Evolutionary conservation across 2,888 invertebrate genomes (phyloP), one percentile per base, ranked within the genome.

Genomic region (Drosophila picticornis): DNA sequence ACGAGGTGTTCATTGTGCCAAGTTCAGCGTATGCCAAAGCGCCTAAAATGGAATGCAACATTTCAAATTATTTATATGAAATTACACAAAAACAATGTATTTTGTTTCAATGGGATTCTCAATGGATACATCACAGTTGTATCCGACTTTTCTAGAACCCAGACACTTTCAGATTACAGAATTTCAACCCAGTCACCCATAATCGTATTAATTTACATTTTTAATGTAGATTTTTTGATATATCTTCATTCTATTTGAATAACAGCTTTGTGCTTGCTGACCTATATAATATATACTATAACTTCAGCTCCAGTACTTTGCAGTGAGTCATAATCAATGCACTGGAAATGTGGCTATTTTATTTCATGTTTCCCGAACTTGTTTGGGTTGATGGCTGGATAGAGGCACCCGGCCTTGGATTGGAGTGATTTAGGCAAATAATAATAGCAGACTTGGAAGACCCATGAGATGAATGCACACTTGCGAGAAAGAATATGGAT

Each of bases 1-100:
- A 98, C 89, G 97, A 97, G 90, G 98, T 97, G 94, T 98, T 98
- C 97, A 98, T 97, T 81, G 98, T 98, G 91, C 98, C 98, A 93
- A 98, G 94, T 94, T 98, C 98, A 90, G 98, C 98, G 93, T 98
- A 98, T 84, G 98, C 96, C 91, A 98, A 95, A 91, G 98, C 98
- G 93, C 98, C 98, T 97, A 29, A 38, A 63, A 29, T 13, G 11
- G 16, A 31, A 2, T 0, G 32, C 3, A 58, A 19, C 6, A 58
- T 46, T 22, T 22, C 13, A 13, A 46, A 46, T 22, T 46, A 46
- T 46, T 22, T 13, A 22, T 13, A 6, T 1, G 7, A 46, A 46
- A 25, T 25, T 46, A 22, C n/a, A 22, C 13, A 4, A 13, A 16
- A 16, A 13, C 4, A 7, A 25, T 46, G 16, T 25, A 46, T 46